Base-by-base conservation (phyloP, 2,113 vertebrate species). In the Heterotilapia buettikoferi region DNA sequence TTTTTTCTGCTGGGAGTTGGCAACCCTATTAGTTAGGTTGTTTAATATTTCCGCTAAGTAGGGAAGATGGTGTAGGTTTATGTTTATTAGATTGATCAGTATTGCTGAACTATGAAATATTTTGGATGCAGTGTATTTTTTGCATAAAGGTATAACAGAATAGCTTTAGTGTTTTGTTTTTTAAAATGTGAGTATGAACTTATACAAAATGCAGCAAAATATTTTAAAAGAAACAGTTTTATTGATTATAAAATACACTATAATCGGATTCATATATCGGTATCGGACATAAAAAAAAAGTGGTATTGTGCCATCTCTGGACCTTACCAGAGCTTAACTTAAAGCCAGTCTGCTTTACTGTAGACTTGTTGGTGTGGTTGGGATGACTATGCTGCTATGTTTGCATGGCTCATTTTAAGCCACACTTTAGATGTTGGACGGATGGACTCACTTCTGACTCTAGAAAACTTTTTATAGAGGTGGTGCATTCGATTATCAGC, bases 341-440 rank as follows among this genome's bases (percentile, higher is more conserved):
- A 66, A 2, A 66, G 31, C 31, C 10, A 0, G 18, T n/a, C 61
- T 29, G 40, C 14, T 26, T 47, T 47, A 7, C 68, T 47, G 68
- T 47, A 73, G 21, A 47, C 2, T 1, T 76, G 24, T 26, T 26
- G 40, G 40, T 47, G 68, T 47, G 40, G 14, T 18, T 76, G 21
- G 68, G 40, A 76, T 76, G 40, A 26, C 14, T 43, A 0, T 26
- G 7, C n/a, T n/a, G n/a, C n/a, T n/a, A n/a, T n/a, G n/a, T n/a
- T n/a, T n/a, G n/a, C n/a, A n/a, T n/a, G n/a, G n/a, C n/a, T n/a
- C n/a, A n/a, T n/a, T n/a, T n/a, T n/a, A n/a, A n/a, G n/a, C n/a
- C n/a, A n/a, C n/a, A n/a, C n/a, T n/a, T n/a, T n/a, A n/a, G n/a
- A n/a, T n/a, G n/a, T n/a, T n/a, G n/a, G n/a, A n/a, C n/a, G n/a